Evolutionary conservation across 2,888 invertebrate species (phyloP).

Genomic region (Amblyjoppa fuscipennis): DNA sequence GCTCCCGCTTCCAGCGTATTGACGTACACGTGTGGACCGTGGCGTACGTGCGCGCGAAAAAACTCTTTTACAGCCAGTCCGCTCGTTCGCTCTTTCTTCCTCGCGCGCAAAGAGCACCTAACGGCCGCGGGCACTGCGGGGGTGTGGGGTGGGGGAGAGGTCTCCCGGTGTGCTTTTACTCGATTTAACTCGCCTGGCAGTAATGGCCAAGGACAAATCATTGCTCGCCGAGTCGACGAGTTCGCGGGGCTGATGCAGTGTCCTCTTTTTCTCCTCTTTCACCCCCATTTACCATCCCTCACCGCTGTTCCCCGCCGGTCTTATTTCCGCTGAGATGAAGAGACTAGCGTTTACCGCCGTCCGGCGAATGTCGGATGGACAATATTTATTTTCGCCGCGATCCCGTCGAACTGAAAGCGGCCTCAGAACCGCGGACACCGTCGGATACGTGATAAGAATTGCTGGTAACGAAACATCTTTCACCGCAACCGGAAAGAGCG

Average conservation of each 20-base stretch:
- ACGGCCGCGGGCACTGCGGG: background rate
- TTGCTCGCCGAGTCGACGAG: slow-evolving; percentile 68
- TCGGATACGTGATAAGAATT: slow-evolving; percentile 4
- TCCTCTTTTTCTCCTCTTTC: slow-evolving; percentile 22
- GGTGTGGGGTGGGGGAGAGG: slow-evolving; percentile 28
- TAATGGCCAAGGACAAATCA: slow-evolving; percentile 77
- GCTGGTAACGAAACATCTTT: background rate
- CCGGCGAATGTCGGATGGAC: background rate
- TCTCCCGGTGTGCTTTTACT: slow-evolving; percentile 75
- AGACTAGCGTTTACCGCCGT: background rate
- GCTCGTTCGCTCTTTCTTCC: slow-evolving; percentile 14
- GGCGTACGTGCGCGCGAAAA: slow-evolving; percentile 74
- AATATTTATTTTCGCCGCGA: slow-evolving; percentile 5
- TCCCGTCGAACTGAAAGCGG: background rate
- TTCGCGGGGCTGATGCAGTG: slow-evolving; percentile 39
- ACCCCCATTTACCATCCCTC: background rate
- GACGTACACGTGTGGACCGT: slow-evolving; percentile 76
- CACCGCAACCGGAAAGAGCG: background rate
- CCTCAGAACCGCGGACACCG: background rate
- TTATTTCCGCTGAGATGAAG: slow-evolving; percentile 18
- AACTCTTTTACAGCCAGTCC: slow-evolving; percentile 75
- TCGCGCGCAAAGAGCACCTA: background rate
- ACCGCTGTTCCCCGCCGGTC: background rate
- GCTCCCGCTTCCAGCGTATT: slow-evolving; percentile 69
- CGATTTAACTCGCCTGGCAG: slow-evolving; percentile 75